Conservation (phyloP, 2,797 vertebrate species). For the Pipistrellus pygmaeus region DNA sequence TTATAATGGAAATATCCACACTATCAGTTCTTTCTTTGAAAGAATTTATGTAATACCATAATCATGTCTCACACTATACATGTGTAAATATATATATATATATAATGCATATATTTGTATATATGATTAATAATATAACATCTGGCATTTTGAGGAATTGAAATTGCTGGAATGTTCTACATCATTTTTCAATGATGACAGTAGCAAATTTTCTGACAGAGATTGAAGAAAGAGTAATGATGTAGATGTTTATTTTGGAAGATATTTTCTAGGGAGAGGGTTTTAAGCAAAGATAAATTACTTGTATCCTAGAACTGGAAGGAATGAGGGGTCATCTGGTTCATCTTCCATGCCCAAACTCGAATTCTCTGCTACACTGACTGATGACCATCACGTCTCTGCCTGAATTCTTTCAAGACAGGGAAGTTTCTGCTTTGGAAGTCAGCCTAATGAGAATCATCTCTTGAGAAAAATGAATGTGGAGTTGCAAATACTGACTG, state of each 20-base stretch:
- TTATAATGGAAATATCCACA: conserved; percentile 73
- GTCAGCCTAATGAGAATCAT: conserved; percentile 57
- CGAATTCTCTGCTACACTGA: conserved; percentile 67
- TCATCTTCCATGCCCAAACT: conserved; percentile 73
- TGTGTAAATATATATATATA: conserved; percentile 48
- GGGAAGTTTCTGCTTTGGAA: conserved; percentile 68
- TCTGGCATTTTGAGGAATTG: conserved; percentile 75
- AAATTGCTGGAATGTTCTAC: conserved; percentile 77
- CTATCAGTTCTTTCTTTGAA: conserved; percentile 70
- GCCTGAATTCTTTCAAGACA: conserved; percentile 70
- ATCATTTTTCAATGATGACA: conserved; percentile 81
- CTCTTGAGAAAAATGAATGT: conserved; percentile 64
- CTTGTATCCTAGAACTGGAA: conserved; percentile 72
- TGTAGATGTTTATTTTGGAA: conserved; percentile 81
- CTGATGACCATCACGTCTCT: conserved; percentile 71
- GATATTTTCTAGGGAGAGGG: conserved; percentile 72
- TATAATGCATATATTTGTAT: not conserved
- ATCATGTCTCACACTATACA: not conserved
- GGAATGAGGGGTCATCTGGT: conserved; percentile 73
- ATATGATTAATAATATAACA: conserved; percentile 76
- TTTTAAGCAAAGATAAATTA: conserved; percentile 79
- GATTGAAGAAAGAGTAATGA: conserved; percentile 79
- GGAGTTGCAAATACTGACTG: not conserved
- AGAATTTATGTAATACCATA: conserved; percentile 57
- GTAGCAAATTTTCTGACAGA: conserved; percentile 80